Base-by-base conservation (phyloP, 2,113 vertebrate genomes). In the Anas platyrhynchos region DNA sequence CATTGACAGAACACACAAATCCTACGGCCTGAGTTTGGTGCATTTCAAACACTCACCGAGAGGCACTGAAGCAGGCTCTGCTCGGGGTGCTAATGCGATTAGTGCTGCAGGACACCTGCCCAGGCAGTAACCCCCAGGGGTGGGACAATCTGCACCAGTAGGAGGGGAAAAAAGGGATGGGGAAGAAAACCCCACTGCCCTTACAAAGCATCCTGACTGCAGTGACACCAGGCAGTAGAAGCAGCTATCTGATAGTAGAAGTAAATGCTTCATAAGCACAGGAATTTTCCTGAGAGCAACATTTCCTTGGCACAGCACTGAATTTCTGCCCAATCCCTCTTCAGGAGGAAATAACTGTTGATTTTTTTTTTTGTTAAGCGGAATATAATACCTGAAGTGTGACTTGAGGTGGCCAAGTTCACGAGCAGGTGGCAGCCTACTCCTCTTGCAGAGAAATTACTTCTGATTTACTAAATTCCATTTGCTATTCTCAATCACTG, bases 1-100 rank as follows among this genome's bases (percentile, higher is more conserved):
- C 94, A 91, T 52, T 93, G 91, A 85, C 87, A 95, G 75, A 43
- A 85, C 84, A 67, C 91, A 76, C 93, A 89, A 94, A 88, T 69
- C 84, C 89, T 65, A 36, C 1, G 76, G 68, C 82, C 32, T 0
- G 9, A 61, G 68, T 11, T 36, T 6, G 14, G 77, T 18, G 65
- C 87, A 76, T 67, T 62, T 55, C 75, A 44, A 67, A 85, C 67
- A 3, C 25, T 7, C 62, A 46, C 20, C 26, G 2, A 16, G 65
- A n/a, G 36, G 75, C 11, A 1, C 36, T 6, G 27, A 7, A 16
- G 83, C 78, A 61, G 73, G 80, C 13, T 2, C 54, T 41, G 84
- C 66, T 44, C 61, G 3, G 91, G 89, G 80, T 44, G 80, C 46
- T 23, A 52, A 78, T 12, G 36, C 5, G 5, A 86, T 16, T 13